A percentile compares a stretch with the other conserved stretches of the same genome.
Conservation (phyloP, 2,888 invertebrate species). For the Lithophane semibrunnea region DNA sequence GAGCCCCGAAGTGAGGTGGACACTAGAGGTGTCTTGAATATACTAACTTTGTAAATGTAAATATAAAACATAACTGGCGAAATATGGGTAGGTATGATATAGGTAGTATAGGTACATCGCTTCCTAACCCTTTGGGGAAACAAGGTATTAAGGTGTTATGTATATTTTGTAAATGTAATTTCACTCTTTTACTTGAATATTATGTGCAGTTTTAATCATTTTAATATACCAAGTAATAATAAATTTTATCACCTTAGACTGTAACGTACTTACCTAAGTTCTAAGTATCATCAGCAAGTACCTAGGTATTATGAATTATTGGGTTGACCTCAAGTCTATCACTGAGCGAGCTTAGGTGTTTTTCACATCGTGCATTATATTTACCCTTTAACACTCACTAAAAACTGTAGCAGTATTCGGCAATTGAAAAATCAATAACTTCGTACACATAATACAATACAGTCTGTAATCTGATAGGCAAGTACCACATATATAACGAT, state of each 20-base stretch:
- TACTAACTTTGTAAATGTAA: background rate
- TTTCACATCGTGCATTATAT: background rate
- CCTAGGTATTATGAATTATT: background rate
- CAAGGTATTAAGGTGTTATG: background rate
- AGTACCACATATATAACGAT: background rate
- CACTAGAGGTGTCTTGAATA: background rate
- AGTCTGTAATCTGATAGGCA: background rate
- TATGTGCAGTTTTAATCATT: background rate
- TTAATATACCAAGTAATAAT: background rate
- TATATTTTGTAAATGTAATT: background rate
- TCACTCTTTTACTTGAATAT: background rate
- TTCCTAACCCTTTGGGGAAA: background rate
- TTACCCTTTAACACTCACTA: background rate
- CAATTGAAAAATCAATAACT: slow-evolving; percentile 39
- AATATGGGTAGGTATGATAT: background rate
- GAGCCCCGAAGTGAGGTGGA: background rate
- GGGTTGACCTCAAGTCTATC: background rate
- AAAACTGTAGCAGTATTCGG: background rate
- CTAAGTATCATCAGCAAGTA: background rate
- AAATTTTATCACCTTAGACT: background rate
- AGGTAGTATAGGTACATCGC: too few relatives aligned
- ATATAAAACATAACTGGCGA: background rate
- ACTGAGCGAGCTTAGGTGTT: background rate
- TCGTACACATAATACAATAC: background rate
- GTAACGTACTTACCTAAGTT: background rate